Evolutionary conservation across 2,797 vertebrate species (phyloP).

Genomic region (Phrynocephalus vlangalii): DNA sequence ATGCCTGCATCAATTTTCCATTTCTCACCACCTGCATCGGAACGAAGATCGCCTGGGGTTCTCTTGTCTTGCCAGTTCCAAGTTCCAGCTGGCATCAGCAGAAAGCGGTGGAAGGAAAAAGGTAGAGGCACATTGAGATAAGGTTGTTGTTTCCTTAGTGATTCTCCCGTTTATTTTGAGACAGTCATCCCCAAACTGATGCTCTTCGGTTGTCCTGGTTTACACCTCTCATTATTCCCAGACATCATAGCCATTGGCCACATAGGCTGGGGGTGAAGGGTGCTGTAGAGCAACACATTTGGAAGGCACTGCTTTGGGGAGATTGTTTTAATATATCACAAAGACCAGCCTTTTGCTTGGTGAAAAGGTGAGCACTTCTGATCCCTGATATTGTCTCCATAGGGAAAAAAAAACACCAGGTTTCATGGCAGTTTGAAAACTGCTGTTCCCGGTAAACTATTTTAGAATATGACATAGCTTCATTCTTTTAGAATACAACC

Average conservation of each 20-base stretch:
- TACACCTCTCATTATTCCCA: neutral
- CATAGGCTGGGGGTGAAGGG: neutral
- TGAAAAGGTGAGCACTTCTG: neutral
- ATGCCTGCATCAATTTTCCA: neutral
- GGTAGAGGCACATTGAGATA: neutral
- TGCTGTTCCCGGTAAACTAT: neutral
- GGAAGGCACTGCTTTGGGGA: neutral
- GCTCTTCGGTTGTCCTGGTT: neutral
- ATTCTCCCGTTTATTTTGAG: neutral
- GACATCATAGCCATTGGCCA: neutral
- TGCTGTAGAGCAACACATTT: neutral
- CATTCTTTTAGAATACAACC: neutral
- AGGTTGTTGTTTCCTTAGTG: neutral
- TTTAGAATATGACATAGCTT: neutral
- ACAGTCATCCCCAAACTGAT: neutral
- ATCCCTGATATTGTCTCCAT: neutral
- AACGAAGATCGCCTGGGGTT: constrained; percentile 7
- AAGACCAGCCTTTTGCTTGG: neutral
- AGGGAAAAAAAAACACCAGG: neutral
- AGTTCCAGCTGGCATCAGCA: constrained; percentile 14
- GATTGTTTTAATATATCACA: neutral
- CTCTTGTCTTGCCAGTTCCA: neutral
- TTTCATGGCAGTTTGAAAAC: neutral
- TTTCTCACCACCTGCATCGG: neutral
- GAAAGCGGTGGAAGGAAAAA: neutral